These are phyloP conservation scores for Aphis craccivora DNA, from an alignment of 1,140 invertebrate genomes.

Conservation along the genomic window DNA sequence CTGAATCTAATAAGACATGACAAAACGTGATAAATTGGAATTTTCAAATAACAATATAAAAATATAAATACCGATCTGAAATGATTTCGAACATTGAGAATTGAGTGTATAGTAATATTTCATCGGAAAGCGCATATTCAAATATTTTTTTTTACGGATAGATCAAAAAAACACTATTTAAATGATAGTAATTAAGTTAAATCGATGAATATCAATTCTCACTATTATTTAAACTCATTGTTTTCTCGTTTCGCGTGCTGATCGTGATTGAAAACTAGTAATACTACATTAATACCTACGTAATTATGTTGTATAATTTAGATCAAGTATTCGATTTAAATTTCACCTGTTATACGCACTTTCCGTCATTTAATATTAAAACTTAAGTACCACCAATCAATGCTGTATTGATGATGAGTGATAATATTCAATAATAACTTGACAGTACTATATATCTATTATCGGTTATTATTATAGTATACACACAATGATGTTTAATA, in stretches of 20 bases:
- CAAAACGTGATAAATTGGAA: background rate
- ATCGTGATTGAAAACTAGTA: no score
- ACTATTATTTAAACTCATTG: no score
- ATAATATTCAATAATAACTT: background rate
- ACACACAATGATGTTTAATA: no score
- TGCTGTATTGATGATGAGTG: no score
- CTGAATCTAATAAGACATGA: background rate
- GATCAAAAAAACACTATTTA: background rate
- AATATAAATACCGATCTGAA: background rate
- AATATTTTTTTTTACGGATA: background rate
- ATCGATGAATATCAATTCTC: background rate
- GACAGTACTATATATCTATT: background rate
- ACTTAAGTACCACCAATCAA: background rate
- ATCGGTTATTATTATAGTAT: background rate
- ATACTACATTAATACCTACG: background rate
- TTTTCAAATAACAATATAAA: conserved; percentile 10
- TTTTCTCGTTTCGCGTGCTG: background rate
- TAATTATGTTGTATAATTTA: background rate
- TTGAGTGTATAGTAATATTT: background rate
- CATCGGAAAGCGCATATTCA: background rate
- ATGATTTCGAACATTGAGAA: background rate
- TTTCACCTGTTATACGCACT: background rate
- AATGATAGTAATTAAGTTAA: no score
- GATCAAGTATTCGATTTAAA: background rate
- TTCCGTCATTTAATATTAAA: background rate